A percentile compares a stretch with the other conserved stretches of the same genome.
These are phyloP conservation scores for Drosophila ficusphila DNA, from an alignment of 1,140 invertebrate genomes.

Conservation along the genomic window DNA sequence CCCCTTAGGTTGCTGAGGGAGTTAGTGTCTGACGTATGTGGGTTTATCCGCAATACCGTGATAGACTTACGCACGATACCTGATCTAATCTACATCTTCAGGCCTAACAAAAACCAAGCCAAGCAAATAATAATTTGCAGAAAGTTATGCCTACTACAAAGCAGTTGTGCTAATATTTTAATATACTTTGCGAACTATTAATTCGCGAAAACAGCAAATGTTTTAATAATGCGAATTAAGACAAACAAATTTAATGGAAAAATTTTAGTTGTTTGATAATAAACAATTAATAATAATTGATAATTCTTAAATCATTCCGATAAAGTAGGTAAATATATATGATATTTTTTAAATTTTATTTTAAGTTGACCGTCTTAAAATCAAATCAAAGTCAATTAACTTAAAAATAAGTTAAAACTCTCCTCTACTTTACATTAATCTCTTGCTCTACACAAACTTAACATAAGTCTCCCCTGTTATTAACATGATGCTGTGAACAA, in stretches of 20 bases:
- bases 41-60: neutral
- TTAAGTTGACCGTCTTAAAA: neutral
- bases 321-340: no score
- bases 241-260: no score
- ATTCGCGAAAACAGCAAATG: no score
- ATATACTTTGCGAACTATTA: neutral
- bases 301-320: no score
- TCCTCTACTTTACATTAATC: neutral
- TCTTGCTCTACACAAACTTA: neutral
- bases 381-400: neutral
- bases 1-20: neutral
- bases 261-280: no score
- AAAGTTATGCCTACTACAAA: neutral
- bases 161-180: conserved; percentile 14
- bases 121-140: conserved; percentile 6
- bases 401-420: conserved; percentile 2
- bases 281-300: no score
- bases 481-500: conserved; percentile 7
- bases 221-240: no score
- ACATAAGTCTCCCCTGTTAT: neutral
- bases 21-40: neutral
- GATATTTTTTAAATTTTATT: no score
- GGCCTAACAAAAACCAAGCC: neutral
- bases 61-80: neutral
- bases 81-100: no score